phyloP scores from a whole-genome alignment of 2,113 vertebrate species.

The Leuciscus idus region DNA sequence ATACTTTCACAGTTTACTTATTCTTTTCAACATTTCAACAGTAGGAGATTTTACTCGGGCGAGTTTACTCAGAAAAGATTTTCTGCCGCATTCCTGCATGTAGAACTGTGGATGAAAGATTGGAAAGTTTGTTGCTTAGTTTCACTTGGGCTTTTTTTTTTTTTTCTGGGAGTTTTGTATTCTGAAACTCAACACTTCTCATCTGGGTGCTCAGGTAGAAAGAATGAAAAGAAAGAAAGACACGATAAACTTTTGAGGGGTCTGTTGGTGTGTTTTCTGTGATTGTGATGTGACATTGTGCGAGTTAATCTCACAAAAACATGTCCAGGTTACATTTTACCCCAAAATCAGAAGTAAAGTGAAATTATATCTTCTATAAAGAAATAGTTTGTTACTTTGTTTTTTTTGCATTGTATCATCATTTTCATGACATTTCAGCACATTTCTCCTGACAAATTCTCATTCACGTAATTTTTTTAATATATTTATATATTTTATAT shows the following conservation, averaged over 20 bases:
- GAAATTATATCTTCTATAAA: neutral
- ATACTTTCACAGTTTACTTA: neutral
- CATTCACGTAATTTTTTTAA: neutral
- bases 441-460: neutral
- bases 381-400: neutral
- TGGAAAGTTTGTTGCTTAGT: conserved; percentile 24
- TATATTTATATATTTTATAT: too few relatives aligned
- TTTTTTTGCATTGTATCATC: neutral
- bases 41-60: neutral
- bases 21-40: neutral
- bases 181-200: conserved; percentile 61
- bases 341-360: neutral
- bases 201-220: conserved; percentile 34
- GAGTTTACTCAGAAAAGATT: neutral
- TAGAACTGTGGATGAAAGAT: neutral
- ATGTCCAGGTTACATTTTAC: neutral
- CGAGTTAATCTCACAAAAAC: neutral
- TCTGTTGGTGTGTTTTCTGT: conserved; percentile 2
- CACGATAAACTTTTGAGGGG: neutral
- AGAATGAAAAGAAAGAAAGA: conserved; percentile 24
- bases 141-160: conserved; percentile 60
- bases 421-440: neutral
- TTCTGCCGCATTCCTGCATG: neutral
- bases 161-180: conserved; percentile 47
- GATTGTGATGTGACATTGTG: neutral